A percentile compares a stretch with the other conserved stretches of the same genome.
Conservation (phyloP, 2,888 invertebrate species). For the Eristalis intricaria region DNA sequence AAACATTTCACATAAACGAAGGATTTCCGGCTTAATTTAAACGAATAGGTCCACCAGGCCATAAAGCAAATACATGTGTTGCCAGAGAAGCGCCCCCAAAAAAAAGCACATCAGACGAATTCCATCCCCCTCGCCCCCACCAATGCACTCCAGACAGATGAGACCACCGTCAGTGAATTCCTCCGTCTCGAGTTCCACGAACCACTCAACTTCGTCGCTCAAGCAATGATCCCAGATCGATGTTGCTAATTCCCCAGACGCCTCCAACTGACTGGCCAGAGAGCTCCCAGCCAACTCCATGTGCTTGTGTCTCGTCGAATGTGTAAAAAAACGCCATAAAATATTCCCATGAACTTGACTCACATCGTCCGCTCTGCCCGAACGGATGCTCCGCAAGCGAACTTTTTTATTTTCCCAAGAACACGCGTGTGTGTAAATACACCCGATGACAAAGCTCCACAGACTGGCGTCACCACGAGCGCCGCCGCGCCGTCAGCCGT, state of each 20-base stretch:
- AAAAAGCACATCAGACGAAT: neutral
- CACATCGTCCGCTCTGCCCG: neutral
- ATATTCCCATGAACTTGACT: slow-evolving; percentile 25
- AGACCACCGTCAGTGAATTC: neutral
- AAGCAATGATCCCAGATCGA: neutral
- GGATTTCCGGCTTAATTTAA: neutral
- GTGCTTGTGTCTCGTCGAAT: neutral
- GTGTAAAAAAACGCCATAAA: neutral
- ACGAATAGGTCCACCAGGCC: neutral
- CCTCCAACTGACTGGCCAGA: neutral
- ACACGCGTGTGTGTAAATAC: neutral
- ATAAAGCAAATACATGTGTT: neutral
- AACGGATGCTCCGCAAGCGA: slow-evolving; percentile 6
- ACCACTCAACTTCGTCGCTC: neutral
- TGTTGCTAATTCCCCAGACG: neutral
- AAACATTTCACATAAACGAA: neutral
- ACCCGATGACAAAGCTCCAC: neutral
- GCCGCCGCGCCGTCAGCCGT: neutral
- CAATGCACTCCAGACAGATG: neutral
- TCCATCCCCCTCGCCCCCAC: neutral
- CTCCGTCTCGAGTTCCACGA: neutral
- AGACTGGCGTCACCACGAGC: neutral
- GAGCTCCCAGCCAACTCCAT: neutral
- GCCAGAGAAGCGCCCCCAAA: neutral
- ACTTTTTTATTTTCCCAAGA: neutral